Evolutionary conservation across 2,113 vertebrate genomes (phyloP).

Genomic region (Pelobates fuscus): DNA sequence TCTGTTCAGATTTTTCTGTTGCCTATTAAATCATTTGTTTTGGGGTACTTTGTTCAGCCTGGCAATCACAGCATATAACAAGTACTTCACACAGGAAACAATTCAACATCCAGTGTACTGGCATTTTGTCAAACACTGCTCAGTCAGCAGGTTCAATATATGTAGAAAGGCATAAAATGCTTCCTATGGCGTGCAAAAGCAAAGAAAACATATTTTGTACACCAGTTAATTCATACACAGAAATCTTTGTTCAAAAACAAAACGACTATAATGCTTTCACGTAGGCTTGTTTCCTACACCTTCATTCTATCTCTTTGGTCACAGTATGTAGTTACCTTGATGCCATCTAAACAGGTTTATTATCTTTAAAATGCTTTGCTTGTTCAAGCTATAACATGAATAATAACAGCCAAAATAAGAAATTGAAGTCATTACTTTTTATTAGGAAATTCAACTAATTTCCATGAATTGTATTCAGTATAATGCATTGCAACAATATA

Average conservation of each 20-base stretch:
- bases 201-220: slow-evolving; percentile 14
- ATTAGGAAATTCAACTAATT: too few species aligned
- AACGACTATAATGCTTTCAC: background rate
- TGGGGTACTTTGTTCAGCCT: background rate
- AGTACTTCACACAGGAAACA: slow-evolving; percentile 4
- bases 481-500: too few species aligned
- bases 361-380: too few species aligned
- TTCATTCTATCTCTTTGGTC: background rate
- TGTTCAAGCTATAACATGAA: too few species aligned
- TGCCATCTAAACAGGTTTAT: too few species aligned
- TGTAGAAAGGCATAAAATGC: slow-evolving; percentile 23
- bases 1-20: too few species aligned
- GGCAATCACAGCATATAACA: slow-evolving; percentile 9
- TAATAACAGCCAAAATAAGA: too few species aligned
- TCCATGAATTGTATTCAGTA: too few species aligned
- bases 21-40: background rate
- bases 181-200: slow-evolving; percentile 15
- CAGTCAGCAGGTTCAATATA: slow-evolving; percentile 11
- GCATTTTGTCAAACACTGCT: slow-evolving; percentile 32
- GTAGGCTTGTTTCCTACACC: background rate
- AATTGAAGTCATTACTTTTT: too few species aligned
- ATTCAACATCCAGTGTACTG: too few species aligned
- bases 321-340: too few species aligned
- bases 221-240: slow-evolving; percentile 20
- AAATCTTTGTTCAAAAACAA: background rate